Evolutionary conservation across 2,113 vertebrate genomes (phyloP), one percentile per base, ranked within the genome.

Genomic region (Halcyon senegalensis): DNA sequence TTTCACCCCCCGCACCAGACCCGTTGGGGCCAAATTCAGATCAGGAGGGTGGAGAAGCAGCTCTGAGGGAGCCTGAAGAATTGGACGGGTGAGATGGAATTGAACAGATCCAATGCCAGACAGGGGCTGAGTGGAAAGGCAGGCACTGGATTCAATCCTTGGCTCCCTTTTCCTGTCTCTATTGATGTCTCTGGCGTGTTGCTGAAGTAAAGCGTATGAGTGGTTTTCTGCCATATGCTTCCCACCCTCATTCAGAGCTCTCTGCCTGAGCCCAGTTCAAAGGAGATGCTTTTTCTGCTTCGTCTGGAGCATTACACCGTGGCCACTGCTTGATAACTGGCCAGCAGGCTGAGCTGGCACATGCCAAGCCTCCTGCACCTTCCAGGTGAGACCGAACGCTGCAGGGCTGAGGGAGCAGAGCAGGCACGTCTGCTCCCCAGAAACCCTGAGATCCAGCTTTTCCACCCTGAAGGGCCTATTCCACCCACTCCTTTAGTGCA

Each of bases 321-420:
- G 60, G 79, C 24, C 46, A 39, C 48, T 62, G 62, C 13, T 35
- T 0, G 0, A 56, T 51, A 19, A 19, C 30, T 51, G 72, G 76
- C 21, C 70, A 68, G 46, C 8, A 39, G 33, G 3, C 44, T 33
- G 27, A 83, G 24, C 44, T 18, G 75, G 58, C 33, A 23, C 35
- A 23, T 1, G 7, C 43, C 63, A 59, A 86, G 6, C 69, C 37
- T 75, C 25, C 67, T 31, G 35, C 43, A 39, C 69, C 60, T 48
- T 48, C 37, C 80, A 60, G 43, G 37, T 11, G 44, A 48, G 48
- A 16, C 55, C 39, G 48, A 62, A 50, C 0, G 16, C 73, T 55
- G 23, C 67, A 11, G 1, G 15, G 35, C 51, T 63, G 5, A 16
- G 0, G 0, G 41, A 56, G 23, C 2, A 0, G 33, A 64, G 51